Conservation (phyloP, 2,113 vertebrate genomes). For the Monopterus albus region DNA sequence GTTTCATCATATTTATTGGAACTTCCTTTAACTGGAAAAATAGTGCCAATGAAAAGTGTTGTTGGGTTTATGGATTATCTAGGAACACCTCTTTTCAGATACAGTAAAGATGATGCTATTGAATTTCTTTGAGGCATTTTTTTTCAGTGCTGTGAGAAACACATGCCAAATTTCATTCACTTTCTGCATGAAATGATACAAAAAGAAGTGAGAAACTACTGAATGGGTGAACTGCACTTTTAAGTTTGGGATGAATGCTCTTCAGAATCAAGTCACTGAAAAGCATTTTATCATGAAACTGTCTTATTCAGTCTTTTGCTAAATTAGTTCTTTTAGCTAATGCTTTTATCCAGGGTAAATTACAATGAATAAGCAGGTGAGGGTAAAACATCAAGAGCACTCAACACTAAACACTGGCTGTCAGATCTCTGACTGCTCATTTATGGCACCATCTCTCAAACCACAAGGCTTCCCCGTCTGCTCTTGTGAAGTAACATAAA, state of each 20-base stretch:
- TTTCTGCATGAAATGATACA: conserved; percentile 5
- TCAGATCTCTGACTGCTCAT: conserved; percentile 11
- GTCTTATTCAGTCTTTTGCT: conserved; percentile 30
- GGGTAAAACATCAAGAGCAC: conserved; percentile 15
- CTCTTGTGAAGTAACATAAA: background rate
- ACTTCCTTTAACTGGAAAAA: background rate
- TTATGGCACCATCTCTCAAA: background rate
- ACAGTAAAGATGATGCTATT: background rate
- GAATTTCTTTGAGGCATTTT: background rate
- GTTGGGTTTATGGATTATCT: background rate
- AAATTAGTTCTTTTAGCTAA: background rate
- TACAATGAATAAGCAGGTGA: conserved; percentile 33
- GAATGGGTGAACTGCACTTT: conserved; percentile 27
- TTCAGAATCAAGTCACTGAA: conserved; percentile 27
- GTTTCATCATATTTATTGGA: background rate
- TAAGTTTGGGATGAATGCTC: conserved; percentile 39
- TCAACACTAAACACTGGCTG: conserved; percentile 21
- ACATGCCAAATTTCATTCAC: background rate
- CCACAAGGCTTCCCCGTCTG: background rate
- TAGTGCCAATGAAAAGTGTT: background rate
- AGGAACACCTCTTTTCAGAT: background rate
- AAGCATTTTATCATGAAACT: conserved; percentile 35
- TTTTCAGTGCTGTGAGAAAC: conserved; percentile 3
- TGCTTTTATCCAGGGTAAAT: conserved; percentile 23
- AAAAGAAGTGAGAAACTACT: background rate